A percentile compares a stretch with the other conserved stretches of the same genome.
These are phyloP conservation scores for Acleris sparsana DNA, from an alignment of 2,888 invertebrate genomes.

Conservation along the genomic window DNA sequence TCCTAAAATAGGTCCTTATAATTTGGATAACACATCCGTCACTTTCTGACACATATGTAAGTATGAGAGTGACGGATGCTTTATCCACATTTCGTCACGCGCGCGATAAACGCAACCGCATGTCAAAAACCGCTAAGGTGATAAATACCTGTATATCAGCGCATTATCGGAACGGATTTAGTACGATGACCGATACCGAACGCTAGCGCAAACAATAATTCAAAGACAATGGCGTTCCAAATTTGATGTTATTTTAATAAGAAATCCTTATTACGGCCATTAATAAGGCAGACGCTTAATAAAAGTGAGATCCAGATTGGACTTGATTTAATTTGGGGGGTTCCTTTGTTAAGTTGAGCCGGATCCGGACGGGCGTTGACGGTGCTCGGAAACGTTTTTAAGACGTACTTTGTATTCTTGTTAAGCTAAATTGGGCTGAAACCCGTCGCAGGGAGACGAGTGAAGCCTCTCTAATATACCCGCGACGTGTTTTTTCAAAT, in stretches of 20 bases:
- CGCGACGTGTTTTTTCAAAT: too few relatives aligned
- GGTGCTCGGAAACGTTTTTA: slow-evolving; percentile 10
- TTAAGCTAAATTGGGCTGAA: slow-evolving; percentile 12
- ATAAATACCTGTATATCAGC: too few relatives aligned
- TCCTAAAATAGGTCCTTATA: too few relatives aligned
- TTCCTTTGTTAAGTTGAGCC: slow-evolving; percentile 22
- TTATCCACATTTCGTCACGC: too few relatives aligned
- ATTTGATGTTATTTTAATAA: slow-evolving; percentile 34
- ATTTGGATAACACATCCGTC: too few relatives aligned
- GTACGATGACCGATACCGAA: background rate
- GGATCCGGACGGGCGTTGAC: background rate
- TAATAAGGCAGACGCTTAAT: slow-evolving; percentile 25
- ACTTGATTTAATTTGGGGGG: slow-evolving; percentile 28
- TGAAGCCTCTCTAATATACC: background rate
- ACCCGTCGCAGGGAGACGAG: background rate
- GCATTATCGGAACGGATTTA: too few relatives aligned
- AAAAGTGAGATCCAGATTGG: slow-evolving; percentile 28
- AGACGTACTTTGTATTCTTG: slow-evolving; percentile 18
- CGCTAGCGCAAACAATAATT: slow-evolving; percentile 23
- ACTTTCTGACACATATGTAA: too few relatives aligned
- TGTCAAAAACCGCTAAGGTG: too few relatives aligned
- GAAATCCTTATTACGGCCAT: slow-evolving; percentile 28
- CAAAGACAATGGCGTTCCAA: slow-evolving; percentile 11
- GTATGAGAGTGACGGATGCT: too few relatives aligned
- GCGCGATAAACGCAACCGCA: too few relatives aligned